A percentile compares a stretch with the other conserved stretches of the same genome.
Conservation (phyloP, 2,113 vertebrate species). For the Cheirogaleus medius region DNA sequence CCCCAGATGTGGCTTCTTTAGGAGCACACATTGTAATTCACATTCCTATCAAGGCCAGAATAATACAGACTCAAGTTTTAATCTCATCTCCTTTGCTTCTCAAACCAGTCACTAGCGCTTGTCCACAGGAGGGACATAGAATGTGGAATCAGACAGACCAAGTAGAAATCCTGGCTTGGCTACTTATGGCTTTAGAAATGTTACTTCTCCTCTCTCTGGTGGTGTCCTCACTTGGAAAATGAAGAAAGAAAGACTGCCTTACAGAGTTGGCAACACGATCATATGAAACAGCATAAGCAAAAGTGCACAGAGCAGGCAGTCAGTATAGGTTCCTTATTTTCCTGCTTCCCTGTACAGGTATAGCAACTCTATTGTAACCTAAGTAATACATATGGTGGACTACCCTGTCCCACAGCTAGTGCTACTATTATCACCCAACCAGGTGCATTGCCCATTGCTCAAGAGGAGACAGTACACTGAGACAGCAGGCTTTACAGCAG, state of each 20-base stretch:
- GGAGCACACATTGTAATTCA: background rate
- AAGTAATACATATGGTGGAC: background rate
- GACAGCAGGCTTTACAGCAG: too few relatives aligned
- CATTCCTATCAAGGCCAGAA: background rate
- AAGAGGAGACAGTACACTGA: too few relatives aligned
- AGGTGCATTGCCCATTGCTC: too few relatives aligned
- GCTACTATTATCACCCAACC: background rate
- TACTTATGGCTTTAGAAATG: background rate
- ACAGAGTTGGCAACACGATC: background rate
- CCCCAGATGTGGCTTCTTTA: background rate
- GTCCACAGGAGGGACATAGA: background rate
- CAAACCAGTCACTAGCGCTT: background rate
- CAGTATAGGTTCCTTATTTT: background rate
- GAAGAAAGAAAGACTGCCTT: background rate
- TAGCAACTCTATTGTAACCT: background rate
- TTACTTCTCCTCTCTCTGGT: background rate
- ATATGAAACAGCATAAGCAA: background rate
- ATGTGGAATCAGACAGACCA: background rate
- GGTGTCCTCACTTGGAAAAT: background rate
- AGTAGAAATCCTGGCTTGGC: background rate
- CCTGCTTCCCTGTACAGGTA: background rate
- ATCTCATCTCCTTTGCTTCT: background rate
- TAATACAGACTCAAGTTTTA: background rate
- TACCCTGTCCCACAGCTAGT: background rate
- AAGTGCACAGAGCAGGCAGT: background rate